A percentile compares a stretch with the other conserved stretches of the same genome.
phyloP scores from a whole-genome alignment of 2,797 vertebrate genomes.

The Mormyrops boulengeri region DNA sequence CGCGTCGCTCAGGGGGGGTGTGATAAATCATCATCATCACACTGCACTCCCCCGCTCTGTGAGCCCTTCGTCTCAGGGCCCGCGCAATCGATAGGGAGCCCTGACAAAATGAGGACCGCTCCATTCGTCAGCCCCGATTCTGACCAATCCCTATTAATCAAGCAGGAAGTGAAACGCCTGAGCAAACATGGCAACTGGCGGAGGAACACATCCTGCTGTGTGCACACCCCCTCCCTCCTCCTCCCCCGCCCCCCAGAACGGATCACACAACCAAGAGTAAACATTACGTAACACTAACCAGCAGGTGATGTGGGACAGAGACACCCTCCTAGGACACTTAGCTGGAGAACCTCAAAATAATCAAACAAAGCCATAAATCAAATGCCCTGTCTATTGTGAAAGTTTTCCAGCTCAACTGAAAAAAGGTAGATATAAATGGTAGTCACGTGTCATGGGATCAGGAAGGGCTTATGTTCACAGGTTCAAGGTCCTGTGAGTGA shows the following conservation, averaged over 20 bases:
- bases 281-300: not conserved
- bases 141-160: constrained; percentile 35
- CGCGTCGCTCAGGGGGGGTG: not conserved
- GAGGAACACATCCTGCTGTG: not conserved
- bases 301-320: not conserved
- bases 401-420: not conserved
- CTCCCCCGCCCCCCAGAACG: not conserved
- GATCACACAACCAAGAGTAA: not conserved
- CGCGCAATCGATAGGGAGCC: constrained; percentile 40
- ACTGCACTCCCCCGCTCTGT: not conserved
- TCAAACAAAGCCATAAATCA: not conserved
- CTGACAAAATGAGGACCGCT: constrained; percentile 21
- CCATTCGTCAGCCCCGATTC: constrained; percentile 31
- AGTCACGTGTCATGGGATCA: not conserved
- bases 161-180: constrained; percentile 31
- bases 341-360: not conserved
- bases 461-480: not conserved
- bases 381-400: not conserved
- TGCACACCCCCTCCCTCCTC: not conserved
- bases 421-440: not conserved
- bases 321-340: not conserved
- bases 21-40: constrained; percentile 30
- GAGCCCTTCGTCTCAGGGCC: constrained; percentile 25
- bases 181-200: not conserved
- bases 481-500: not conserved